Evolutionary conservation across 1,140 invertebrate species (phyloP).

Genomic region (Drosophila nebulosa): DNA sequence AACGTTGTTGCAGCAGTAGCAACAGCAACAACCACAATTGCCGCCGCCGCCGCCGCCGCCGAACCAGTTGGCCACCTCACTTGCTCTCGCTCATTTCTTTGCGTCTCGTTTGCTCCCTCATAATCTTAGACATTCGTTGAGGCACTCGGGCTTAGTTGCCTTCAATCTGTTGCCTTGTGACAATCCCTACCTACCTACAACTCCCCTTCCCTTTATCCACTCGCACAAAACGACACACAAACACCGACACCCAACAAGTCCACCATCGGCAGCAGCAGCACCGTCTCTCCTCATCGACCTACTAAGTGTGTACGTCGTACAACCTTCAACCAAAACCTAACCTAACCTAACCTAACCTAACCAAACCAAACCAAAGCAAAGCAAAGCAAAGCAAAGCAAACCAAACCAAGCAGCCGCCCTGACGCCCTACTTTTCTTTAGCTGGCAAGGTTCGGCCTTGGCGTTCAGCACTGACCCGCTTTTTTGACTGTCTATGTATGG

Average conservation of each 20-base stretch:
- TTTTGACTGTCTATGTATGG: conserved; percentile 22
- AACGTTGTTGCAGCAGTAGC: conserved; percentile 22
- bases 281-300: background rate
- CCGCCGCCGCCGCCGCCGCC: background rate
- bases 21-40: conserved; percentile 12
- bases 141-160: conserved; percentile 34
- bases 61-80: conserved; percentile 43
- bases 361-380: conserved; percentile 27
- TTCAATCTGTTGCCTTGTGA: conserved; percentile 11
- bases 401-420: conserved; percentile 57
- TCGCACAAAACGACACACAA: no score
- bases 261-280: background rate
- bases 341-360: background rate
- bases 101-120: background rate
- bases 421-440: conserved; percentile 67
- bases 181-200: background rate
- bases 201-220: background rate
- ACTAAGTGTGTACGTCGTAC: conserved; percentile 4
- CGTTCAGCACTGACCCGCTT: conserved; percentile 76
- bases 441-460: conserved; percentile 74
- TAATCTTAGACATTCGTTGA: conserved; percentile 2
- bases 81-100: background rate
- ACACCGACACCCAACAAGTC: background rate
- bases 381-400: no score
- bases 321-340: conserved; percentile 25